Evolutionary conservation across 2,797 vertebrate species (phyloP).

Genomic region (Coregonus sp.): DNA sequence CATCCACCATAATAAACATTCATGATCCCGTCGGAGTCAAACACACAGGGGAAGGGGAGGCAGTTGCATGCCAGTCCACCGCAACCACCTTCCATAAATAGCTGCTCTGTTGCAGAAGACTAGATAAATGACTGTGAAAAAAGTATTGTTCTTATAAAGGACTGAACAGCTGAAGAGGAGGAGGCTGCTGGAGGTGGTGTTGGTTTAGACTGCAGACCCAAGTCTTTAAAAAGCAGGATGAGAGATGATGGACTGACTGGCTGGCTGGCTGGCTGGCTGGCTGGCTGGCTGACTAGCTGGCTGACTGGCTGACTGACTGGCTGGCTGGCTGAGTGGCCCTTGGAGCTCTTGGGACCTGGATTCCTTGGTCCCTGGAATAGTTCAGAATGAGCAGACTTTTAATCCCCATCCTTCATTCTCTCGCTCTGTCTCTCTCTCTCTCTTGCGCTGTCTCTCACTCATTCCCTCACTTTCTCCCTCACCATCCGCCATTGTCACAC

Average conservation of each 20-base stretch:
- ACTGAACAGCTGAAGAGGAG: conserved; percentile 69
- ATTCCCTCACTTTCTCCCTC: no score
- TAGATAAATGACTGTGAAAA: conserved; percentile 66
- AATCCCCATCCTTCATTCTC: conserved; percentile 61
- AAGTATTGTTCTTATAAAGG: conserved; percentile 73
- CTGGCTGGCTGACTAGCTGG: conserved; percentile 37
- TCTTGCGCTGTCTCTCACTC: neutral
- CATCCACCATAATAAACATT: conserved; percentile 52
- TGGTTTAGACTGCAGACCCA: conserved; percentile 62
- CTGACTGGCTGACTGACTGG: conserved; percentile 20
- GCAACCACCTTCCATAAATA: conserved; percentile 66
- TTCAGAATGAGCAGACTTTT: conserved; percentile 82
- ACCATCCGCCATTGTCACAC: conserved; percentile 1
- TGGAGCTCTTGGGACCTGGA: conserved; percentile 67
- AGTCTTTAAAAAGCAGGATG: conserved; percentile 50
- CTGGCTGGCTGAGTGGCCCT: conserved; percentile 48
- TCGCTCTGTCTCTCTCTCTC: conserved; percentile 27
- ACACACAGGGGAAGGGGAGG: conserved; percentile 45
- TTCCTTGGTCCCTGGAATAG: conserved; percentile 81
- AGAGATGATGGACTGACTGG: conserved; percentile 55
- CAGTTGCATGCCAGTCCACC: conserved; percentile 55
- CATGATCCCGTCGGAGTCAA: conserved; percentile 61
- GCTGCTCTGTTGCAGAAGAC: conserved; percentile 42
- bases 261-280: conserved; percentile 30
- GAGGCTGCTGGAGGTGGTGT: conserved; percentile 42